A percentile compares a stretch with the other conserved stretches of the same genome.
Evolutionary conservation across 2,113 vertebrate genomes (phyloP).

Genomic region (Shinisaurus crocodilurus): DNA sequence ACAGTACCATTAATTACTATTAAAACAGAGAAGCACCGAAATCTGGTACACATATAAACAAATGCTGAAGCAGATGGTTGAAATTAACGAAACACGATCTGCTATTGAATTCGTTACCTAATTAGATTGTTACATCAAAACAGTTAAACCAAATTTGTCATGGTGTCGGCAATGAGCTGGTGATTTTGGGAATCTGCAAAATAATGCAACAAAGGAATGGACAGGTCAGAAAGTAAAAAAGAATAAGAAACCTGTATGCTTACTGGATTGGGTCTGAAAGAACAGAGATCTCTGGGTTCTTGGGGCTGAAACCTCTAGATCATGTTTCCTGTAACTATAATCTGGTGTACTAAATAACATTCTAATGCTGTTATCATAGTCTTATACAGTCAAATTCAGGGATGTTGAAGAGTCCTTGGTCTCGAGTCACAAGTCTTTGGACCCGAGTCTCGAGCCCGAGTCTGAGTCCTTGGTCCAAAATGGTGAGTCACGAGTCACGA

Average conservation of each 20-base stretch:
- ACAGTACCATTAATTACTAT: constrained; percentile 96
- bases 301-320: neutral
- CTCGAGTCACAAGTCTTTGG: too few relatives aligned
- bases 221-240: neutral
- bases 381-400: neutral
- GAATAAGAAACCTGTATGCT: neutral
- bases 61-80: constrained; percentile 93
- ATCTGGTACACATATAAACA: constrained; percentile 81
- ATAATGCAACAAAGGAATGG: neutral
- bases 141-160: constrained; percentile 71
- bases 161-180: constrained; percentile 37
- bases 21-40: constrained; percentile 81
- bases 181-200: constrained; percentile 16
- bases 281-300: neutral
- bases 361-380: neutral
- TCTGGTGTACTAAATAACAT: neutral
- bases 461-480: too few relatives aligned
- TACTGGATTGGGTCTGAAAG: neutral
- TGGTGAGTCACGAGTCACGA: too few relatives aligned
- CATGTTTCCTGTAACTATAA: neutral
- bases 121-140: constrained; percentile 77
- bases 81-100: constrained; percentile 85
- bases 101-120: constrained; percentile 76
- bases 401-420: too few relatives aligned
- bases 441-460: too few relatives aligned